Conservation (phyloP, 2,113 vertebrate species). For the Bufo gargarizans region DNA sequence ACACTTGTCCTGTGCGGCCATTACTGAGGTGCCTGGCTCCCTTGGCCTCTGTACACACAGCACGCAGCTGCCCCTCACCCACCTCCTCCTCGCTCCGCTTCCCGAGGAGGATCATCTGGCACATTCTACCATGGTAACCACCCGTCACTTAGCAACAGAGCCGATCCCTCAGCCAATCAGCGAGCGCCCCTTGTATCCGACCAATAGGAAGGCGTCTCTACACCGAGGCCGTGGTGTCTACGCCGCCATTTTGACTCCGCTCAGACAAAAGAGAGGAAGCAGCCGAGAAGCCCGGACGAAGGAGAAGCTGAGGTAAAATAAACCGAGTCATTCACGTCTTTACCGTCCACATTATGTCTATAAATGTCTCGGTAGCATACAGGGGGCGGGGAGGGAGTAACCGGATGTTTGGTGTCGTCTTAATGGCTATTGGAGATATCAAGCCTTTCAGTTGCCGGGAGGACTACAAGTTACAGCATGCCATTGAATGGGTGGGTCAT, state of each 20-base stretch:
- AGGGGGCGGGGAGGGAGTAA: neutral
- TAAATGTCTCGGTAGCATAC: neutral
- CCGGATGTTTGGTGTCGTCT: neutral
- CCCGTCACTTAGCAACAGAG: constrained; percentile 37
- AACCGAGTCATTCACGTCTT: neutral
- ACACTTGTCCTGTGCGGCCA: neutral
- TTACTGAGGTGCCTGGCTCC: neutral
- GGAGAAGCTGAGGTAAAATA: constrained; percentile 7
- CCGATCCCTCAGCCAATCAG: neutral
- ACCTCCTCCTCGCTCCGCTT: neutral
- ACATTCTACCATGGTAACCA: constrained; percentile 25
- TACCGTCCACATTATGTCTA: no score
- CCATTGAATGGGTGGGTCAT: neutral
- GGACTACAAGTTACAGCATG: neutral
- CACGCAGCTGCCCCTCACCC: neutral
- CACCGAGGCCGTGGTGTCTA: neutral
- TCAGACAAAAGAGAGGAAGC: constrained; percentile 46
- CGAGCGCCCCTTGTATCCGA: neutral
- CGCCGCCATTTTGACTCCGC: constrained; percentile 43
- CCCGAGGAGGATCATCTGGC: neutral
- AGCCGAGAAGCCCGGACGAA: neutral
- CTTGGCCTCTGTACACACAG: neutral
- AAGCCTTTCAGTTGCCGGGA: neutral
- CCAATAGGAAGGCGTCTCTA: constrained; percentile 19
- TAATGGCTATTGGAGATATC: neutral